Conservation (phyloP, 2,113 vertebrate genomes). For the Pithys albifrons region DNA sequence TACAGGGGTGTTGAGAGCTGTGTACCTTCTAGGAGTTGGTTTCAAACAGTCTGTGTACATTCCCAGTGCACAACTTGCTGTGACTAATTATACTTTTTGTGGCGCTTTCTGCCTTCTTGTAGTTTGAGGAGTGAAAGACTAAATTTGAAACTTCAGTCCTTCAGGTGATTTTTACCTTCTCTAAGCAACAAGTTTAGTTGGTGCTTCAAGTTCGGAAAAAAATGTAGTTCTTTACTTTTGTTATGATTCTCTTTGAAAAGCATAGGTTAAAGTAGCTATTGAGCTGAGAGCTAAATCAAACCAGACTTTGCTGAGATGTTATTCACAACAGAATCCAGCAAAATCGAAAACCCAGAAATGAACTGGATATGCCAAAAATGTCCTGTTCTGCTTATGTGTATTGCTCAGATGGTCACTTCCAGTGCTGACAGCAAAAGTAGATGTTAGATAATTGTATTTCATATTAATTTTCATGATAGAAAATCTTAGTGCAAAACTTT, state of each 20-base stretch:
- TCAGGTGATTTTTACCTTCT: neutral
- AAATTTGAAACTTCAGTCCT: neutral
- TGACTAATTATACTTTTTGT: neutral
- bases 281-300: neutral
- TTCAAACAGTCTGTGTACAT: neutral
- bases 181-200: neutral
- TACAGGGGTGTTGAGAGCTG: neutral
- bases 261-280: neutral
- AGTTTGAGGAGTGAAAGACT: neutral
- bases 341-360: neutral
- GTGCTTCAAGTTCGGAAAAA: neutral
- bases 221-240: neutral
- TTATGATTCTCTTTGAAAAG: neutral
- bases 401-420: neutral
- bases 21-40: neutral
- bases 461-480: neutral
- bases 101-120: neutral
- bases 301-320: neutral
- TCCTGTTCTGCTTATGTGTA: rapidly evolving
- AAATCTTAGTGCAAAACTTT: neutral
- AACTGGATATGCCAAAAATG: neutral
- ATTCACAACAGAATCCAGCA: neutral
- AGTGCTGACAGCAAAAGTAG: neutral
- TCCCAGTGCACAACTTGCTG: conserved; percentile 14
- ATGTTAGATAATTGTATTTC: neutral